phyloP scores from a whole-genome alignment of 1,140 invertebrate genomes.

The Diprion similis region DNA sequence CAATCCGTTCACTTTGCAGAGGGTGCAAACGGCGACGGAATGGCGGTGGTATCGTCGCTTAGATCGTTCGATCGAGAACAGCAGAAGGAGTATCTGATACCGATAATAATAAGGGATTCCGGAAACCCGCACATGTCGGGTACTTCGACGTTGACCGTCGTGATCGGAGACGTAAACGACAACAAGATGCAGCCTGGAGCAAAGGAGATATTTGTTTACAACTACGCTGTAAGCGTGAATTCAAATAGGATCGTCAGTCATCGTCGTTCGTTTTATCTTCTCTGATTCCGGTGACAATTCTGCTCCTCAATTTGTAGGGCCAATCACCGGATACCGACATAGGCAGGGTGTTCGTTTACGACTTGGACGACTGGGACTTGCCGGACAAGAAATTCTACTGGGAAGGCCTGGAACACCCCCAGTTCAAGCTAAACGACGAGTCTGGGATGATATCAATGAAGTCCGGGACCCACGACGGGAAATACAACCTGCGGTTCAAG shows the following conservation, averaged over 20 bases:
- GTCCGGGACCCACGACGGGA: conserved; percentile 86
- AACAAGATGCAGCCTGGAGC: conserved; percentile 96
- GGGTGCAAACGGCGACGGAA: conserved; percentile 94
- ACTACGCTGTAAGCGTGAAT: conserved; percentile 74
- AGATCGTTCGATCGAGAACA: conserved; percentile 94
- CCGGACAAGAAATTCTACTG: conserved; percentile 97
- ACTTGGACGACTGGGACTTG: conserved; percentile 97
- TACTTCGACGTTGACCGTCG: conserved; percentile 92
- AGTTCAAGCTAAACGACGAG: conserved; percentile 88
- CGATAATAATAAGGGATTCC: conserved; percentile 92
- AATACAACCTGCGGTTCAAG: conserved; percentile 86
- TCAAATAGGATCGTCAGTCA: background rate
- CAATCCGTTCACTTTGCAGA: conserved; percentile 62
- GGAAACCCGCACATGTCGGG: conserved; percentile 91
- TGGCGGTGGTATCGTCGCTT: conserved; percentile 91
- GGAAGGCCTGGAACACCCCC: conserved; percentile 81
- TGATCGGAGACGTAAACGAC: conserved; percentile 96
- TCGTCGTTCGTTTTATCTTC: conserved; percentile 2
- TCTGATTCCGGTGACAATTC: conserved; percentile 15
- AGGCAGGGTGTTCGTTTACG: conserved; percentile 94
- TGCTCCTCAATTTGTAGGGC: conserved; percentile 67
- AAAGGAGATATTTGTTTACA: conserved; percentile 97
- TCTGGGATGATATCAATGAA: conserved; percentile 96
- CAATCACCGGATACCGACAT: conserved; percentile 92
- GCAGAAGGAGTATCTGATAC: conserved; percentile 93